Percentiles rank a stretch among this genome's conserved stretches.
Conservation (phyloP, 2,113 vertebrate species). For the Taxidea taxus region DNA sequence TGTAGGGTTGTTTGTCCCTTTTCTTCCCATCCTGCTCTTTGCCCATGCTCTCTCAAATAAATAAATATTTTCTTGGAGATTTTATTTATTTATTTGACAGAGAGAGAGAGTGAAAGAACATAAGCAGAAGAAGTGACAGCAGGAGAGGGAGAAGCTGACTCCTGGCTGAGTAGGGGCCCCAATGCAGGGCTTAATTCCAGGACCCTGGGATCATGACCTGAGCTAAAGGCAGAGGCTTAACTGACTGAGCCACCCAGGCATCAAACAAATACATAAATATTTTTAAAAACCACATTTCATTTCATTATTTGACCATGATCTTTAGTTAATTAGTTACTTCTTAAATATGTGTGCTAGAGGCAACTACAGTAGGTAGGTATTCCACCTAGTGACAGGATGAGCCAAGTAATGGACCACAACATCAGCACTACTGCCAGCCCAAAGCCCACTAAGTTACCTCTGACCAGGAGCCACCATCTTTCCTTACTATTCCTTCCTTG, state of each 20-base stretch:
- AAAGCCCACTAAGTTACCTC: background rate
- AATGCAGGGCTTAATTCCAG: background rate
- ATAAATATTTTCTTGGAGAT: background rate
- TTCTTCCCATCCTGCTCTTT: background rate
- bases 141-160: background rate
- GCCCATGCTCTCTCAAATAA: background rate
- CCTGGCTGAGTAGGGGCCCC: background rate
- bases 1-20: background rate
- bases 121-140: background rate
- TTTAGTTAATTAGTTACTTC: background rate
- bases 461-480: background rate
- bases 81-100: background rate
- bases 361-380: background rate
- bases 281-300: background rate
- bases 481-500: background rate
- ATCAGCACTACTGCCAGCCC: background rate
- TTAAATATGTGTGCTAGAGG: background rate
- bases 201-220: background rate
- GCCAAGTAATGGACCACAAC: background rate
- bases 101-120: background rate
- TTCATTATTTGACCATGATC: background rate
- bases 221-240: background rate
- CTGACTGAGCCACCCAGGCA: background rate
- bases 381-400: background rate
- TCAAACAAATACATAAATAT: background rate